phyloP scores from a whole-genome alignment of 2,888 invertebrate species.

The Pocota personata region DNA sequence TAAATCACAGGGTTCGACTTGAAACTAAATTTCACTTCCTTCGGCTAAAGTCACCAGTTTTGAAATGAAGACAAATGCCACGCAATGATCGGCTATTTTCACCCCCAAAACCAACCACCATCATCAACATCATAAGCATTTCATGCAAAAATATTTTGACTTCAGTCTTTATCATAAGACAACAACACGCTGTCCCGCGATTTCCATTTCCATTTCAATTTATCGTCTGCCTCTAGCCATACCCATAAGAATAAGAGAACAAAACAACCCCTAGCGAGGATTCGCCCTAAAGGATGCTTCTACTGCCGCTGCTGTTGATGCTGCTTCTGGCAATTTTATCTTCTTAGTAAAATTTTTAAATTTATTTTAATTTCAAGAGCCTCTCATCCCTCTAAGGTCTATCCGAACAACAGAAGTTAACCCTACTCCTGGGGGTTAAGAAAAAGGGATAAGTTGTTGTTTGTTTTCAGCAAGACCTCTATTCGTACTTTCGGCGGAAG shows the following conservation, averaged over 20 bases:
- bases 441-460: constrained; percentile 46
- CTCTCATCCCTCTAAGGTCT: neutral
- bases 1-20: too few species aligned
- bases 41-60: neutral
- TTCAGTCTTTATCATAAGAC: constrained; percentile 24
- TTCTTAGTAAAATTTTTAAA: constrained; percentile 50
- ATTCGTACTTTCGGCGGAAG: constrained; percentile 29
- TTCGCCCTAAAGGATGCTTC: neutral
- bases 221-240: neutral
- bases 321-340: constrained; percentile 35
- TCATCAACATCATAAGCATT: constrained; percentile 4
- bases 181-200: constrained; percentile 24
- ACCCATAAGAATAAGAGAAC: neutral
- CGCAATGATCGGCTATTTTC: neutral
- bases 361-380: constrained; percentile 56
- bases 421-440: neutral
- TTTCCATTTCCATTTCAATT: constrained; percentile 8
- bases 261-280: neutral
- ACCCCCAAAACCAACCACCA: neutral
- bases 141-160: constrained; percentile 21
- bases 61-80: neutral
- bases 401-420: neutral
- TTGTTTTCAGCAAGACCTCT: neutral
- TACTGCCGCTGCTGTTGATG: neutral
- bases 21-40: neutral